phyloP scores from a whole-genome alignment of 2,113 vertebrate genomes.

The Nerophis lumbriciformis region DNA sequence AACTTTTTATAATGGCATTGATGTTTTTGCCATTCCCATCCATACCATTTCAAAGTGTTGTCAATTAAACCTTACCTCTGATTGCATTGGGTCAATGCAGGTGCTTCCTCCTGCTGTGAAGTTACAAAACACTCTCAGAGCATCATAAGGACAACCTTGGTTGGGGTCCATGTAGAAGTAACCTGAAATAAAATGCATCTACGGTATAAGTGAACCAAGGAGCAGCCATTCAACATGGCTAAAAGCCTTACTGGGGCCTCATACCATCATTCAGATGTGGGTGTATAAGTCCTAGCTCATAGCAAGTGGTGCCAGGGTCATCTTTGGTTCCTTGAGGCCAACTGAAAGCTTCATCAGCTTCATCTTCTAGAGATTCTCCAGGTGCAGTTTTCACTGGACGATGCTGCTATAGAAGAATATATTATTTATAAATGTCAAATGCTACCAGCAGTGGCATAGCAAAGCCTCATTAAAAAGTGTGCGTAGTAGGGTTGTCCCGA shows the following conservation, averaged over 20 bases:
- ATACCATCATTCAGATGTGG: conserved; percentile 67
- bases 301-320: conserved; percentile 68
- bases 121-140: conserved; percentile 71
- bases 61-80: conserved; percentile 46
- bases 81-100: conserved; percentile 61
- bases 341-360: conserved; percentile 28
- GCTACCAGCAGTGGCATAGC: not conserved
- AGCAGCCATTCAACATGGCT: not conserved
- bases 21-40: not conserved
- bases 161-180: conserved; percentile 75
- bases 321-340: conserved; percentile 59
- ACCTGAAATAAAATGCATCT: conserved; percentile 47
- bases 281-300: conserved; percentile 61
- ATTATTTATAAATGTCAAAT: conserved; percentile 1
- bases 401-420: conserved; percentile 23
- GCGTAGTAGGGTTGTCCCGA: not conserved
- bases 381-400: not conserved
- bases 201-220: not conserved
- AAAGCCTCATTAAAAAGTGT: not conserved
- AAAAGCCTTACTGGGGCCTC: not conserved
- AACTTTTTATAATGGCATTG: no score
- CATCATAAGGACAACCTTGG: conserved; percentile 70
- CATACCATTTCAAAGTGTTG: not conserved
- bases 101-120: conserved; percentile 73
- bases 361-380: conserved; percentile 28